Evolutionary conservation across 2,797 vertebrate genomes (phyloP), one percentile per base, ranked within the genome.

Genomic region (Melanotaenia pygmaea): DNA sequence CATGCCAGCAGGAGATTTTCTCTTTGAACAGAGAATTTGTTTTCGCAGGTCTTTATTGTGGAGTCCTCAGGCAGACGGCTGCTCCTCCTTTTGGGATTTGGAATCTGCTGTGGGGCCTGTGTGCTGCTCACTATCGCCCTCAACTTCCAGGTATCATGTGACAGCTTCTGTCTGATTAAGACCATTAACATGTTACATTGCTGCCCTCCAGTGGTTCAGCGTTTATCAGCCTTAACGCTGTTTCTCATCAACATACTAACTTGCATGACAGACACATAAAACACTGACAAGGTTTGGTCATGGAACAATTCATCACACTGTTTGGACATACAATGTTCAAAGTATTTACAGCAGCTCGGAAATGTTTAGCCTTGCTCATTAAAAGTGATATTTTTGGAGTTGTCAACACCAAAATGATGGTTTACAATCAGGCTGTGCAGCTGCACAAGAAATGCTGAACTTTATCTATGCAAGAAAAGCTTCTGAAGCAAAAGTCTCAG

Each of bases 41-140:
- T 4, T 6, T 14, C 22, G 0, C 86, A 99, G 98, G 93, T 98
- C 32, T 96, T 98, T 66, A 93, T 99, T 0, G 96, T 99, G 56
- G 98, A 99, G 76, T 88, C 94, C 2, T 74, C 94, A 28, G 98
- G 98, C 0, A 92, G 98, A 61, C 92, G 93, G 59, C 53, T 95
- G 26, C 94, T 99, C 5, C 91, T 99, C 16, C 95, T 99, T 32
- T 75, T 90, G 14, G 97, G 98, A 1, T 99, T 99, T 79, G 90
- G 89, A 9, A 83, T 95, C 82, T 99, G 98, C 90, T 94, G 95
- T 53, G 56, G 0, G 0, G 88, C 96, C 63, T 97, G 96, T 61
- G 88, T 94, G 0, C 67, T 98, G 65, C 81, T 99, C 26, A 98
- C 97, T 0, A 9, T 93, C 0, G 95, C 96, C 0, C 95, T 99